phyloP scores from a whole-genome alignment of 1,140 invertebrate species.

The Scaptomyza montana region DNA sequence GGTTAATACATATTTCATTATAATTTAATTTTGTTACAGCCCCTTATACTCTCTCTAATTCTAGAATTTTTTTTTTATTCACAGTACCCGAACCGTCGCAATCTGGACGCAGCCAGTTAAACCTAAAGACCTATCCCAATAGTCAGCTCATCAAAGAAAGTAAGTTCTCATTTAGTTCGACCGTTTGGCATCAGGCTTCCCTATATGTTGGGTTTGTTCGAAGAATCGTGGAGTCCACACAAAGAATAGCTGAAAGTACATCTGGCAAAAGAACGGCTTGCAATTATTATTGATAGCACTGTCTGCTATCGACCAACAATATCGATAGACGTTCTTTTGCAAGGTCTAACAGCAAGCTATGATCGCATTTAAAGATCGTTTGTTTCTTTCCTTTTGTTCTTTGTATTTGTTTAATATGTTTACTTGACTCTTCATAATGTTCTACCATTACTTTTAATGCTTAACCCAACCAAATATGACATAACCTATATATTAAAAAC shows the following conservation, averaged over 20 bases:
- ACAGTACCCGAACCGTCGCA: constrained; percentile 20
- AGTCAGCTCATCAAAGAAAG: constrained; percentile 92
- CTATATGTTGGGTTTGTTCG: background rate
- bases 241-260: background rate
- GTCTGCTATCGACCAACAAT: background rate
- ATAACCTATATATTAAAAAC: constrained; percentile 61
- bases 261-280: constrained; percentile 6
- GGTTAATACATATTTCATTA: background rate
- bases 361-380: background rate
- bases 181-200: background rate
- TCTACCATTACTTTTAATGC: constrained; percentile 65
- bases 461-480: constrained; percentile 66
- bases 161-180: constrained; percentile 85
- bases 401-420: constrained; percentile 21
- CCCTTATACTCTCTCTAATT: background rate
- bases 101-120: constrained; percentile 58
- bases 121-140: constrained; percentile 90
- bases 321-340: constrained; percentile 6
- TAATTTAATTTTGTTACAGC: background rate
- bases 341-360: constrained; percentile 3
- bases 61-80: background rate
- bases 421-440: constrained; percentile 44
- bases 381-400: constrained; percentile 45
- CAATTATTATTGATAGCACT: background rate
- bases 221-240: too few relatives aligned